Conservation (phyloP, 2,113 vertebrate species). For the Nerophis lumbriciformis region DNA sequence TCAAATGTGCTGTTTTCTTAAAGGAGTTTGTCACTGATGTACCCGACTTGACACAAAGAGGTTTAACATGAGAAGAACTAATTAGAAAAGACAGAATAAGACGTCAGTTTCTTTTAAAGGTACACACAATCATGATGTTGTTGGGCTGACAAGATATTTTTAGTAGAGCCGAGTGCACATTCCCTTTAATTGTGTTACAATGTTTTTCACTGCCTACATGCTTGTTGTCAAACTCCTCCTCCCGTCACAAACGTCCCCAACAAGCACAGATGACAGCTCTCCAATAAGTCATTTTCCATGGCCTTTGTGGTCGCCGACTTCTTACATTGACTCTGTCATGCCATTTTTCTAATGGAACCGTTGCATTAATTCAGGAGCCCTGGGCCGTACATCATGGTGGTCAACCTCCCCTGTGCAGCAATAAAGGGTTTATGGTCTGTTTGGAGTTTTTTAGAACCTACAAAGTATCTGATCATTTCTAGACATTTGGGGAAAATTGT, state of each 20-base stretch:
- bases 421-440: neutral
- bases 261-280: slow-evolving; percentile 56
- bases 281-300: slow-evolving; percentile 64
- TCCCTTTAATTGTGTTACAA: slow-evolving; percentile 14
- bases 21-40: neutral
- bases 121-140: slow-evolving; percentile 28
- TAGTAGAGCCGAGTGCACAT: slow-evolving; percentile 5
- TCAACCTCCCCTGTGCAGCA: slow-evolving; percentile 32
- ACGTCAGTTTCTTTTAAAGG: neutral
- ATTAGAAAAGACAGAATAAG: slow-evolving; percentile 10
- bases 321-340: slow-evolving; percentile 66
- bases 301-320: slow-evolving; percentile 59
- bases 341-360: slow-evolving; percentile 71
- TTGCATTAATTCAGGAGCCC: slow-evolving; percentile 60
- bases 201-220: slow-evolving; percentile 18
- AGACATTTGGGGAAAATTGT: too few species aligned
- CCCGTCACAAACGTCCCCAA: slow-evolving; percentile 50
- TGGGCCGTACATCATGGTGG: slow-evolving; percentile 43
- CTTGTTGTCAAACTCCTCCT: slow-evolving; percentile 11
- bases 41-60: neutral
- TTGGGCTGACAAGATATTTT: neutral
- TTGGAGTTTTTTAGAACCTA: neutral
- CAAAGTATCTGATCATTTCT: too few species aligned
- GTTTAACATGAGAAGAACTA: slow-evolving; percentile 1
- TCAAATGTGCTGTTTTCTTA: slow-evolving; percentile 23